These are phyloP conservation scores for Calycopis cecrops DNA, from an alignment of 1,140 invertebrate species.

Conservation along the genomic window DNA sequence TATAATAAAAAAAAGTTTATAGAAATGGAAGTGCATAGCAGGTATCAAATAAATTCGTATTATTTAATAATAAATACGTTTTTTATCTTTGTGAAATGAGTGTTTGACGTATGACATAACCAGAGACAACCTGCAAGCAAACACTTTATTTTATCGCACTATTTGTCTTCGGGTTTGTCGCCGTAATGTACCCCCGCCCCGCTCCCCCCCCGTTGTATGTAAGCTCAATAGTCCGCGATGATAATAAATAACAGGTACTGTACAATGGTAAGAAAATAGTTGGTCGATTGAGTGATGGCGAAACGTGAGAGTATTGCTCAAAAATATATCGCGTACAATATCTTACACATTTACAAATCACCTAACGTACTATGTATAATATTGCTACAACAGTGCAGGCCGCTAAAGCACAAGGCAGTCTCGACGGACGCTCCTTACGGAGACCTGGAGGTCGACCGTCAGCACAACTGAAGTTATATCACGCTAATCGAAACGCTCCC, in stretches of 20 bases:
- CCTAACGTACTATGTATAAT: conserved; percentile 30
- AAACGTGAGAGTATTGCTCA: conserved; percentile 36
- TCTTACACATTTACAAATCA: conserved; percentile 37
- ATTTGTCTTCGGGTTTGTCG: too few species aligned
- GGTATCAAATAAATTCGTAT: too few species aligned
- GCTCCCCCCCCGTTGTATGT: not conserved
- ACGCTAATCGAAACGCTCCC: too few species aligned
- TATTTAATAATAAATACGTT: too few species aligned
- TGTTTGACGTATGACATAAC: too few species aligned
- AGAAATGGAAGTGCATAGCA: too few species aligned
- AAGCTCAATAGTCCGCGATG: not conserved
- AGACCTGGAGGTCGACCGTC: not conserved
- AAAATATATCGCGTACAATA: conserved; percentile 34
- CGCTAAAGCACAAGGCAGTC: conserved; percentile 14
- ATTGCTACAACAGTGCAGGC: conserved; percentile 28
- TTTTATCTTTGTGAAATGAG: too few species aligned
- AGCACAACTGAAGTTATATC: too few species aligned
- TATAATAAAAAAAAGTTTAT: too few species aligned
- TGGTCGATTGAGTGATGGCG: conserved; percentile 14
- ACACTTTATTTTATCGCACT: too few species aligned
- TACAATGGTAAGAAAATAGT: conserved; percentile 22
- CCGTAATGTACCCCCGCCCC: not conserved
- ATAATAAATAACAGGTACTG: conserved; percentile 6
- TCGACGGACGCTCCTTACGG: conserved; percentile 11
- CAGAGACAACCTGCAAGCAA: too few species aligned